These are phyloP conservation scores for Eugnorisma glareosa DNA, from an alignment of 2,888 invertebrate species.

Conservation along the genomic window DNA sequence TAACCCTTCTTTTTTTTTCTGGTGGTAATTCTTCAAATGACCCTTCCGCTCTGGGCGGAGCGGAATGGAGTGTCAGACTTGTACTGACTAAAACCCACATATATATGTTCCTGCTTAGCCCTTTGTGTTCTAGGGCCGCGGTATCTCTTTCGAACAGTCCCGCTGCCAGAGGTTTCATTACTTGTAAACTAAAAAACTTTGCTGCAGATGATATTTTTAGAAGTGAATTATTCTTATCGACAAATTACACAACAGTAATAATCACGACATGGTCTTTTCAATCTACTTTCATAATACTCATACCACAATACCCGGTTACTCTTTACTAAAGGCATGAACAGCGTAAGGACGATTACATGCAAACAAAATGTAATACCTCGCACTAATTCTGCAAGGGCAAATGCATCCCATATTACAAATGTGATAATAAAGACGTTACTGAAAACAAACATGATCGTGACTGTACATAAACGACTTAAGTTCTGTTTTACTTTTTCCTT, in stretches of 20 bases:
- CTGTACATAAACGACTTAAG: constrained; percentile 45
- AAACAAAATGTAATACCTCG: constrained; percentile 17
- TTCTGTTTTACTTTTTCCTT: constrained; percentile 23
- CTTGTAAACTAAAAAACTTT: neutral
- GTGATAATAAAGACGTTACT: constrained; percentile 29
- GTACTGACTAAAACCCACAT: no score
- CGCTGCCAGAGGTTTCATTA: no score
- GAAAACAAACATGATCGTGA: constrained; percentile 14
- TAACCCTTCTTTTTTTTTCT: no score
- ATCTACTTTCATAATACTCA: constrained; percentile 25
- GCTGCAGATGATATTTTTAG: neutral
- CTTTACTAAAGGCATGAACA: constrained; percentile 41
- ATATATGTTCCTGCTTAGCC: no score
- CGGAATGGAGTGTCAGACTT: no score
- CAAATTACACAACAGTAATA: constrained; percentile 22
- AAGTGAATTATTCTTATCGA: no score
- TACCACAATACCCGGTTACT: constrained; percentile 35
- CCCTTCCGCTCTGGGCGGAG: no score
- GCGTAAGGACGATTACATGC: constrained; percentile 27
- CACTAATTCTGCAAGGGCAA: constrained; percentile 3
- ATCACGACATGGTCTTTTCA: constrained; percentile 16
- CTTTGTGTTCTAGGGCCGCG: no score
- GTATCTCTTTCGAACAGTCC: no score
- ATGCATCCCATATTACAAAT: constrained; percentile 35
- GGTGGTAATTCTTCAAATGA: no score